A percentile compares a stretch with the other conserved stretches of the same genome.
These are phyloP conservation scores for Sycobia sp. DNA, from an alignment of 1,140 invertebrate species.

Conservation along the genomic window DNA sequence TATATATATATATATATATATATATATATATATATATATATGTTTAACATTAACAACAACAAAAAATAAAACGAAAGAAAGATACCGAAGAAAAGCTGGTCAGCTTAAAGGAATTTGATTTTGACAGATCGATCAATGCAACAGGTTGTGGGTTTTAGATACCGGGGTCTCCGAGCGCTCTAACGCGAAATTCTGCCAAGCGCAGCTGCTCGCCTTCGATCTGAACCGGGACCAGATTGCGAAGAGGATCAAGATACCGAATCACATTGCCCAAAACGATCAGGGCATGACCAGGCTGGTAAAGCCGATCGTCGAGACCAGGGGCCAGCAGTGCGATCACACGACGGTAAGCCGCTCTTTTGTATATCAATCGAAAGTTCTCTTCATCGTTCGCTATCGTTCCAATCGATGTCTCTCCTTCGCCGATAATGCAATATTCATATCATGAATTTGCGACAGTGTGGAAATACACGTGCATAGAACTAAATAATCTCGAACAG, in stretches of 20 bases:
- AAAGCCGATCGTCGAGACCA: constrained; percentile 30
- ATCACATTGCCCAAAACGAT: constrained; percentile 33
- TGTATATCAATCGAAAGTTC: no score
- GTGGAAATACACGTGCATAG: no score
- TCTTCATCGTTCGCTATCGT: no score
- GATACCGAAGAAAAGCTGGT: constrained; percentile 13
- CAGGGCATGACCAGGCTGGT: constrained; percentile 24
- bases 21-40: no score
- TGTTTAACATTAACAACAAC: no score
- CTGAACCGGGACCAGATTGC: constrained; percentile 15
- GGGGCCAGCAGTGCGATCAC: constrained; percentile 28
- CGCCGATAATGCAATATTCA: no score
- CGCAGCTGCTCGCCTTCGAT: constrained; percentile 30
- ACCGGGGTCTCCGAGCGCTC: constrained; percentile 21
- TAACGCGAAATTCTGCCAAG: constrained; percentile 24
- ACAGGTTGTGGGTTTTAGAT: constrained; percentile 36
- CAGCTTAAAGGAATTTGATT: constrained; percentile 33
- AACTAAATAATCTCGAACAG: no score
- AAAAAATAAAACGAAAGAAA: constrained; percentile 7
- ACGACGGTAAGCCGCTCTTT: constrained; percentile 19
- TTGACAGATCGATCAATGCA: constrained; percentile 36
- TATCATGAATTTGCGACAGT: no score
- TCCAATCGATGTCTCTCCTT: no score
- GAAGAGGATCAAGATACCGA: constrained; percentile 31
- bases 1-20: no score